Evolutionary conservation across 2,888 invertebrate species (phyloP).

Genomic region (Watsonalla binaria): DNA sequence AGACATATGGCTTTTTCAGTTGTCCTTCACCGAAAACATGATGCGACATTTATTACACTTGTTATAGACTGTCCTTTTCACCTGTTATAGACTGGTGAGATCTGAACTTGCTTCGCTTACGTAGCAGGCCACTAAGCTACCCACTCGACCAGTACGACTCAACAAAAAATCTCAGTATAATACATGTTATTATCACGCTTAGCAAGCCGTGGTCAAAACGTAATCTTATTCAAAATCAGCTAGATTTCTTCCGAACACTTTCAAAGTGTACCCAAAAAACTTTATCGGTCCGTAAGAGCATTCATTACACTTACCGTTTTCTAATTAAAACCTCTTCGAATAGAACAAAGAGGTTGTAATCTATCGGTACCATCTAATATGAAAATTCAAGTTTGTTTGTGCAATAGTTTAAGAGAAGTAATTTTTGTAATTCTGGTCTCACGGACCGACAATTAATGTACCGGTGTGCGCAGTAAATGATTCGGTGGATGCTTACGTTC

Average conservation of each 20-base stretch:
- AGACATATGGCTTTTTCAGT: no score
- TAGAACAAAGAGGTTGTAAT: constrained; percentile 6
- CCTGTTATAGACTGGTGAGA: no score
- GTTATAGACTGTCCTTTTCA: no score
- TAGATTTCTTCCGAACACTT: not conserved
- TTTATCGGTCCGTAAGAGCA: not conserved
- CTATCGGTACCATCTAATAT: constrained; percentile 6
- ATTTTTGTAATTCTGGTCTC: constrained; percentile 51
- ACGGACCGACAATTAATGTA: constrained; percentile 45
- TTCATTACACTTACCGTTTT: not conserved
- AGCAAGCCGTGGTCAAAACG: not conserved
- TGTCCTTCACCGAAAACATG: no score
- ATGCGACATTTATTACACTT: no score
- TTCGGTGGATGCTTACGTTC: constrained; percentile 44
- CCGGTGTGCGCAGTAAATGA: constrained; percentile 44
- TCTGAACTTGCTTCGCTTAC: no score
- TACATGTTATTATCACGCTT: not conserved
- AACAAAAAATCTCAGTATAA: no score
- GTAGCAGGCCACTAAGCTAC: no score
- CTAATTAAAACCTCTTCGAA: constrained; percentile 1
- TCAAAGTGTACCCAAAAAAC: not conserved
- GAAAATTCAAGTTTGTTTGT: constrained; percentile 35
- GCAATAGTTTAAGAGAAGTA: constrained; percentile 47
- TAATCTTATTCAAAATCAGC: not conserved
- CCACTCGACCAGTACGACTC: no score